These are phyloP conservation scores for Patella ulyssiponensis DNA, from an alignment of 2,888 invertebrate genomes.

Conservation along the genomic window DNA sequence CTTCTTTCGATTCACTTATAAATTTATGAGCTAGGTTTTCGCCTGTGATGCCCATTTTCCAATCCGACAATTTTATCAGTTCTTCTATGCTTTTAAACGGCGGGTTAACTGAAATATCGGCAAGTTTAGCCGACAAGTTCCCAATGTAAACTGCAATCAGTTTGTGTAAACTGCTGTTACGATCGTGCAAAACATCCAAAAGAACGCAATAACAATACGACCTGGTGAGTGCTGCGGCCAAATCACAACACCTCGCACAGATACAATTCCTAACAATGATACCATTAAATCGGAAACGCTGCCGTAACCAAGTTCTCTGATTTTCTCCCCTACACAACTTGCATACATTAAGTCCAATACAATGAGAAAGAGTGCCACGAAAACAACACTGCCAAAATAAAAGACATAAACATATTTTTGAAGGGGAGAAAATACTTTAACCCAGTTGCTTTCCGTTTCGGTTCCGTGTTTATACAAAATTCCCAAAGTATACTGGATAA, in stretches of 20 bases:
- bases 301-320: too few relatives aligned
- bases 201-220: background rate
- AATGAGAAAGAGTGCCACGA: background rate
- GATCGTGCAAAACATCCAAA: background rate
- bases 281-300: too few relatives aligned
- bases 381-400: background rate
- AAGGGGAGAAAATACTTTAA: background rate
- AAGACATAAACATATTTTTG: background rate
- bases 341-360: background rate
- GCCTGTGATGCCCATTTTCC: background rate
- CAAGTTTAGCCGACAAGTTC: background rate
- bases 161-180: background rate
- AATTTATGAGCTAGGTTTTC: background rate
- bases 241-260: background rate
- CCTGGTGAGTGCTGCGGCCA: background rate
- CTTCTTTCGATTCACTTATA: background rate
- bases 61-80: background rate
- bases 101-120: background rate
- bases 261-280: background rate
- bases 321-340: background rate
- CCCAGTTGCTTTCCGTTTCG: background rate
- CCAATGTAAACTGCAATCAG: background rate
- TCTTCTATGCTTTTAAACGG: background rate
- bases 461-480: background rate
- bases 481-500: background rate